These are phyloP conservation scores for Diarsia rubi DNA, from an alignment of 2,888 invertebrate genomes.

Conservation along the genomic window DNA sequence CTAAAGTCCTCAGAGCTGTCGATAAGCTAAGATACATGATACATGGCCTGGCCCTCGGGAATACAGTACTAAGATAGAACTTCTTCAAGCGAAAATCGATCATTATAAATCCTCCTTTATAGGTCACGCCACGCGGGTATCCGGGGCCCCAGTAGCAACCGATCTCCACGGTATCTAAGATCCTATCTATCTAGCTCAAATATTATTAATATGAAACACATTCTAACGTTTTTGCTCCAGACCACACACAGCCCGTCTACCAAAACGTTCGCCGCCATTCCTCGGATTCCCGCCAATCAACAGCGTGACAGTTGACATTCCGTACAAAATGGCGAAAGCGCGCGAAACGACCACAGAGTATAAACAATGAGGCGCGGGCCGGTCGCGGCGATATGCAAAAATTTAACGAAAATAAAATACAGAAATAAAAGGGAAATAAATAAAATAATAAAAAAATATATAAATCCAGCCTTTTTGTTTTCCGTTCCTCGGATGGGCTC, in stretches of 20 bases:
- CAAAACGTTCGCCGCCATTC: conserved; percentile 70
- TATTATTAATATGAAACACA: conserved; percentile 52
- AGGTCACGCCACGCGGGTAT: conserved; percentile 46
- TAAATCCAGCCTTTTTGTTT: conserved; percentile 91
- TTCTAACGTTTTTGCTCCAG: conserved; percentile 64
- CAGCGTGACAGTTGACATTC: conserved; percentile 83
- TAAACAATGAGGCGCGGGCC: conserved; percentile 69
- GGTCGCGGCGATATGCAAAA: conserved; percentile 84
- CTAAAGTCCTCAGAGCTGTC: conserved; percentile 45
- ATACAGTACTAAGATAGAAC: conserved; percentile 15
- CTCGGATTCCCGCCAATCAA: conserved; percentile 74
- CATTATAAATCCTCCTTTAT: conserved; percentile 59
- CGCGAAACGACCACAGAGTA: conserved; percentile 75
- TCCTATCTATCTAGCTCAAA: conserved; percentile 58
- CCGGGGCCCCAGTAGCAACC: conserved; percentile 29
- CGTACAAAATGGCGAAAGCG: conserved; percentile 79
- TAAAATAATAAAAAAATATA: conserved; percentile 88
- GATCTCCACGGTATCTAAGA: conserved; percentile 42
- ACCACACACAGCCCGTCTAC: conserved; percentile 73
- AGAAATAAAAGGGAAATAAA: conserved; percentile 87
- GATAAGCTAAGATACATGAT: conserved; percentile 56
- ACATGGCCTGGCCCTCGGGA: conserved; percentile 41
- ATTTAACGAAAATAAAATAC: conserved; percentile 86
- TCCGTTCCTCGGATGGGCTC: conserved; percentile 88
- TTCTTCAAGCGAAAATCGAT: conserved; percentile 52